A percentile compares a stretch with the other conserved stretches of the same genome.
These are phyloP conservation scores for Amphipyra berbera DNA, from an alignment of 2,888 invertebrate genomes.

Conservation along the genomic window DNA sequence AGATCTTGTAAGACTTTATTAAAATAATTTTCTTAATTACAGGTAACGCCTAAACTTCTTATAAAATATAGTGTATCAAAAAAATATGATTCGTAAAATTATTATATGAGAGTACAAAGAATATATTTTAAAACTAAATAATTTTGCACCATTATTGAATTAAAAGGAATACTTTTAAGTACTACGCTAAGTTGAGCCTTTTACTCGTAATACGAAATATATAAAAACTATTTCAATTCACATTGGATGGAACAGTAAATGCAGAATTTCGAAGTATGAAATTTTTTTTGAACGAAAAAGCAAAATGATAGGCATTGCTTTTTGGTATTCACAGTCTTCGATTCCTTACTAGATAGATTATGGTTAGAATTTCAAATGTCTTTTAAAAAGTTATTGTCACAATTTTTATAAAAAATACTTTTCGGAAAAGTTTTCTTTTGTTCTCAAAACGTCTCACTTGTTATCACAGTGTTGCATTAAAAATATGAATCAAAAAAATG, in stretches of 20 bases:
- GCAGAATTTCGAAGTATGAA: constrained; percentile 38
- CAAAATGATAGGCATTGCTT: constrained; percentile 64
- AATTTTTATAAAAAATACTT: constrained; percentile 46
- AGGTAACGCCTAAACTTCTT: constrained; percentile 43
- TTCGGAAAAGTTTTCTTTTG: constrained; percentile 22
- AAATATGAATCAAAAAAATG: constrained; percentile 34
- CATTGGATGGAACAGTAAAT: constrained; percentile 59
- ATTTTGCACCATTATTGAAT: constrained; percentile 53
- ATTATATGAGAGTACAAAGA: constrained; percentile 43
- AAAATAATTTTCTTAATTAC: constrained; percentile 34
- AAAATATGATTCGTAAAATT: constrained; percentile 39
- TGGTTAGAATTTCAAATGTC: constrained; percentile 46
- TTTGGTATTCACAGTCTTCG: constrained; percentile 76
- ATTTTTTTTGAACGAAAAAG: constrained; percentile 52
- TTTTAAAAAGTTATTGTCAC: constrained; percentile 57
- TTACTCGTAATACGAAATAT: constrained; percentile 27
- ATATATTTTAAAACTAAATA: constrained; percentile 54
- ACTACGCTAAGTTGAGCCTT: constrained; percentile 59
- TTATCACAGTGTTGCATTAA: constrained; percentile 59
- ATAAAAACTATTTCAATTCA: constrained; percentile 42
- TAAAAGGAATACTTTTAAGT: constrained; percentile 58
- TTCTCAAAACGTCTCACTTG: constrained; percentile 46
- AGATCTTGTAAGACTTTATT: constrained; percentile 17
- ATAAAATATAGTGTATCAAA: constrained; percentile 28
- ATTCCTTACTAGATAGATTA: constrained; percentile 62